phyloP scores from a whole-genome alignment of 1,140 invertebrate species.

The Ceratina japonica region DNA sequence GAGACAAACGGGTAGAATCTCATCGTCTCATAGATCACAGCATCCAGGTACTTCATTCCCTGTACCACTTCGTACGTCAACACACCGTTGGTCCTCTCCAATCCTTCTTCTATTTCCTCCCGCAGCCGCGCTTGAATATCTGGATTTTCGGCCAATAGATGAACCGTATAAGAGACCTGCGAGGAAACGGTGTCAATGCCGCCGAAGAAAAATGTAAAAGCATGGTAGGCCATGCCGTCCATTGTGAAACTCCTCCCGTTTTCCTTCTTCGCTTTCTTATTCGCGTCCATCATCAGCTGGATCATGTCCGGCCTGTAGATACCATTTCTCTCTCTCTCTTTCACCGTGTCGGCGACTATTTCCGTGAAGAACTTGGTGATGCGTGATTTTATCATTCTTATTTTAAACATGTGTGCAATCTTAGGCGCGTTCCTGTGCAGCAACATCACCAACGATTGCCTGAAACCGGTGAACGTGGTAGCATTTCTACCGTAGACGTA shows the following conservation, averaged over 20 bases:
- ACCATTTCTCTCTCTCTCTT: neutral
- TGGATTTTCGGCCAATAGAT: neutral
- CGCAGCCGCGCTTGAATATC: neutral
- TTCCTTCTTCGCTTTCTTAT: neutral
- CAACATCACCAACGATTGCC: neutral
- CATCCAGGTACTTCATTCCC: neutral
- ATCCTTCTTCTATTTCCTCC: neutral
- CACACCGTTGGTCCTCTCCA: neutral
- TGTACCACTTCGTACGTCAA: neutral
- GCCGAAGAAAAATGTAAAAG: neutral
- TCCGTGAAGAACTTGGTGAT: neutral
- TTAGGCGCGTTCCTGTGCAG: neutral
- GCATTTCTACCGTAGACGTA: constrained; percentile 77
- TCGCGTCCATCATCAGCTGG: neutral
- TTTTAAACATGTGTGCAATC: neutral
- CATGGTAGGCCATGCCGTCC: neutral
- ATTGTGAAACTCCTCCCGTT: neutral
- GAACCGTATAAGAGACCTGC: neutral
- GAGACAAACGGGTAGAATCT: neutral
- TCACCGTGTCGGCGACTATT: neutral
- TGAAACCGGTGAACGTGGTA: constrained; percentile 1
- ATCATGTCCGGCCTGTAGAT: neutral
- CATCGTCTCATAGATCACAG: neutral
- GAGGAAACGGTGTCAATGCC: neutral
- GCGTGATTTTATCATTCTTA: too few relatives aligned